A percentile compares a stretch with the other conserved stretches of the same genome.
phyloP scores from a whole-genome alignment of 2,113 vertebrate species.

The Urocynchramus pylzowi region DNA sequence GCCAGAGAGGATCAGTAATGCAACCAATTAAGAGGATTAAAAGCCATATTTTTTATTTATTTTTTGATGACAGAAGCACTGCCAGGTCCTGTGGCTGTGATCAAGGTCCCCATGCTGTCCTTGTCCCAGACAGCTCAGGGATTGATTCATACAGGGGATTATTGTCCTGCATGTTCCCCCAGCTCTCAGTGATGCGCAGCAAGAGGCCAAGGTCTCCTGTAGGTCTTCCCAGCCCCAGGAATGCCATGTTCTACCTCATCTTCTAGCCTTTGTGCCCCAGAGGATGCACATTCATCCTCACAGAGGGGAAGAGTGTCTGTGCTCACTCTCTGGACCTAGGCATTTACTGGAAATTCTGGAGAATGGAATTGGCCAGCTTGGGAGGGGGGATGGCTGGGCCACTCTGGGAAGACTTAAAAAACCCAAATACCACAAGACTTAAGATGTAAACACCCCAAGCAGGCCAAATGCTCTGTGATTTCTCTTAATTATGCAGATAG shows the following conservation, averaged over 20 bases:
- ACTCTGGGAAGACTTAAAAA: background rate
- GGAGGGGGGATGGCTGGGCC: background rate
- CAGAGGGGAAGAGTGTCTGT: fast-evolving
- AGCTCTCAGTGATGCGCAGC: background rate
- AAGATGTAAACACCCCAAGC: background rate
- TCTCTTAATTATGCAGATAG: background rate
- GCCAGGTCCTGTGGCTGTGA: background rate
- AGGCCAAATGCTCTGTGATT: background rate
- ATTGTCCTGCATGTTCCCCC: background rate
- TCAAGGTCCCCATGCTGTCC: background rate
- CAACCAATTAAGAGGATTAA: conserved; percentile 47
- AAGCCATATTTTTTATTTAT: background rate
- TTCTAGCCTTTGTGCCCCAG: background rate
- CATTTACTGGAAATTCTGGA: background rate
- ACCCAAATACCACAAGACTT: background rate
- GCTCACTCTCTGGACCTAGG: background rate
- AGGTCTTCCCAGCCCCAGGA: background rate
- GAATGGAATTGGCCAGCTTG: background rate
- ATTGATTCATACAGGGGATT: background rate
- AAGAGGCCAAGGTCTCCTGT: background rate
- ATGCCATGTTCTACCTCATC: background rate
- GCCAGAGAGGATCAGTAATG: background rate
- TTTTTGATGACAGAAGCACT: background rate
- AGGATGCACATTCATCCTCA: background rate
- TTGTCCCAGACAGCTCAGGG: background rate